phyloP scores from a whole-genome alignment of 2,797 vertebrate species.

The Gallinago stenura region DNA sequence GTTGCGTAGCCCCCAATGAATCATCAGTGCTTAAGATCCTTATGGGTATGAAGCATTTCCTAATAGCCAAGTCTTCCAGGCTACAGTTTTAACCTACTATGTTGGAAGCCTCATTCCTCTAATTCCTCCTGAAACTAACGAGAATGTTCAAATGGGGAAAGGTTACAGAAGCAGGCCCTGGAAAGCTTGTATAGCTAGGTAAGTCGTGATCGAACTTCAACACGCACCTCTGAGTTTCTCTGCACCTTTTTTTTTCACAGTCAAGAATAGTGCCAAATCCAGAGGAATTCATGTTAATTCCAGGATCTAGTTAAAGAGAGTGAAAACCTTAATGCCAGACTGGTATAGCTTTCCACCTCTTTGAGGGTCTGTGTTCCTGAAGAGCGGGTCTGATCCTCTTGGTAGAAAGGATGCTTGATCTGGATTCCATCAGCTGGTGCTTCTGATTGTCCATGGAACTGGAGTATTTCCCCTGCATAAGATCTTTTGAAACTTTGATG shows the following conservation, averaged over 20 bases:
- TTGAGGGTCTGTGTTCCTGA: background rate
- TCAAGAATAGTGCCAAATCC: background rate
- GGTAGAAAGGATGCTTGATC: background rate
- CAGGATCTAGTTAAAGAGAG: background rate
- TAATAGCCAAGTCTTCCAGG: background rate
- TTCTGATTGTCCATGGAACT: background rate
- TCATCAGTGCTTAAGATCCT: background rate
- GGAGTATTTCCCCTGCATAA: background rate
- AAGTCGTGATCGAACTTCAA: background rate
- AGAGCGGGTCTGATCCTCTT: background rate
- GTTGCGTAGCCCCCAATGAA: rapidly evolving
- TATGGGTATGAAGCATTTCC: background rate
- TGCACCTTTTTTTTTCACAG: background rate
- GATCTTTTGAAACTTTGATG: background rate
- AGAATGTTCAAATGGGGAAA: background rate
- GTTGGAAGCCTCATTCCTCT: background rate
- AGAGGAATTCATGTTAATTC: background rate
- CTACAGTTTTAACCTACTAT: background rate
- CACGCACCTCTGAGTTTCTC: background rate
- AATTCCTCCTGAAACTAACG: background rate
- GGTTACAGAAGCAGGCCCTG: background rate
- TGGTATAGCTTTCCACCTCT: background rate
- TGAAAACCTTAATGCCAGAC: background rate
- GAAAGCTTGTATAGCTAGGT: background rate
- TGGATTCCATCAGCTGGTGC: background rate